phyloP scores from a whole-genome alignment of 2,888 invertebrate genomes.

The Aproaerema taeniolella region DNA sequence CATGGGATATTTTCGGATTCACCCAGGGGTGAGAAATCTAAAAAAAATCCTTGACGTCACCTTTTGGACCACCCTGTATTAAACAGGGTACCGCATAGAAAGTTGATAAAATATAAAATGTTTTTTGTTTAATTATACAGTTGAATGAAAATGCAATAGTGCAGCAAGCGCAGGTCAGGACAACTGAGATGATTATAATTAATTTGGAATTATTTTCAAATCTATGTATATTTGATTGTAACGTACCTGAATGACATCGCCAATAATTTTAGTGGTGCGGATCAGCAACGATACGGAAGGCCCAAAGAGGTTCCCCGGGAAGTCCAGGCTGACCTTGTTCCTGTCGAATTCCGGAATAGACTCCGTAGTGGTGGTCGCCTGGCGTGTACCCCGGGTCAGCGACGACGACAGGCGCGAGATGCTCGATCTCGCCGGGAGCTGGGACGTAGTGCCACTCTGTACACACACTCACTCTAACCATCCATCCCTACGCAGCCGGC shows the following conservation, averaged over 20 bases:
- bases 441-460: constrained; percentile 57
- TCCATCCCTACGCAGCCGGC: constrained; percentile 14
- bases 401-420: constrained; percentile 23
- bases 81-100: too few relatives aligned
- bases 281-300: constrained; percentile 82
- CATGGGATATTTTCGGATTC: too few relatives aligned
- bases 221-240: not conserved
- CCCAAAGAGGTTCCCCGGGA: constrained; percentile 81
- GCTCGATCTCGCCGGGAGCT: constrained; percentile 31
- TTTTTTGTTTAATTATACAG: too few relatives aligned
- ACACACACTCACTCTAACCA: constrained; percentile 13
- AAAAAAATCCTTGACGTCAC: too few relatives aligned
- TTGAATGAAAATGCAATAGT: too few relatives aligned
- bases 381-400: constrained; percentile 17
- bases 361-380: constrained; percentile 51
- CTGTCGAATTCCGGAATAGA: constrained; percentile 80
- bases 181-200: too few relatives aligned
- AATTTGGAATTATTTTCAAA: too few relatives aligned
- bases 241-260: constrained; percentile 81
- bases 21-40: too few relatives aligned
- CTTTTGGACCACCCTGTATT: too few relatives aligned
- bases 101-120: too few relatives aligned
- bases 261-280: constrained; percentile 80
- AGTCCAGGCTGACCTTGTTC: constrained; percentile 80
- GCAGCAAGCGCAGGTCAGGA: too few relatives aligned